A percentile compares a stretch with the other conserved stretches of the same genome.
phyloP scores from a whole-genome alignment of 2,888 invertebrate genomes.

The Priapulus caudatus region DNA sequence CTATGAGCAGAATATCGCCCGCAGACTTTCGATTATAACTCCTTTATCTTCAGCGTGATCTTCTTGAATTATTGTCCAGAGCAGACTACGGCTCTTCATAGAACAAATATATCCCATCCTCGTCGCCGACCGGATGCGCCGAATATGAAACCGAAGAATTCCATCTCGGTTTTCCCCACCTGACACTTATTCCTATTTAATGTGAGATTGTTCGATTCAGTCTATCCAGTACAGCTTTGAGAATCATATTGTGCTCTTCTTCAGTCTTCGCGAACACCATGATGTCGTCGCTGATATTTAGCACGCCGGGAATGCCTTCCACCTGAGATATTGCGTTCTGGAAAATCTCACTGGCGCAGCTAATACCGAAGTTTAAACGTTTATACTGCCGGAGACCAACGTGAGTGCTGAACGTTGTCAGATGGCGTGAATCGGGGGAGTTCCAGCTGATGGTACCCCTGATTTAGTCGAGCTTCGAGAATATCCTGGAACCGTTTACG shows the following conservation, averaged over 20 bases:
- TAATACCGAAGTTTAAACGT: conserved; percentile 36
- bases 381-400: conserved; percentile 35
- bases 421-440: conserved; percentile 27
- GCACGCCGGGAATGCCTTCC: conserved; percentile 27
- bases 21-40: no score
- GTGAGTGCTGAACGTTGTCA: conserved; percentile 36
- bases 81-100: no score
- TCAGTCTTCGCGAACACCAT: conserved; percentile 27
- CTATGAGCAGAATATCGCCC: no score
- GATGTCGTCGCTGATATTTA: conserved; percentile 37
- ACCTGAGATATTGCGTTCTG: conserved; percentile 39
- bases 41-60: no score
- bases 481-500: conserved; percentile 16
- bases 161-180: conserved; percentile 17
- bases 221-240: no score
- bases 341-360: no score
- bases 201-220: no score
- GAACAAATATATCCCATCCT: no score
- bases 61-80: no score
- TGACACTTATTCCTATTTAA: conserved; percentile 29
- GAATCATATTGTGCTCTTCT: conserved; percentile 29
- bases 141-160: conserved; percentile 12
- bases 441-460: conserved; percentile 35
- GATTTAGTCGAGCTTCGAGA: conserved; percentile 32
- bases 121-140: conserved; percentile 9